Percentiles rank a stretch among this genome's conserved stretches.
These are phyloP conservation scores for Drosophila testacea DNA, from an alignment of 2,888 invertebrate species.

Conservation along the genomic window DNA sequence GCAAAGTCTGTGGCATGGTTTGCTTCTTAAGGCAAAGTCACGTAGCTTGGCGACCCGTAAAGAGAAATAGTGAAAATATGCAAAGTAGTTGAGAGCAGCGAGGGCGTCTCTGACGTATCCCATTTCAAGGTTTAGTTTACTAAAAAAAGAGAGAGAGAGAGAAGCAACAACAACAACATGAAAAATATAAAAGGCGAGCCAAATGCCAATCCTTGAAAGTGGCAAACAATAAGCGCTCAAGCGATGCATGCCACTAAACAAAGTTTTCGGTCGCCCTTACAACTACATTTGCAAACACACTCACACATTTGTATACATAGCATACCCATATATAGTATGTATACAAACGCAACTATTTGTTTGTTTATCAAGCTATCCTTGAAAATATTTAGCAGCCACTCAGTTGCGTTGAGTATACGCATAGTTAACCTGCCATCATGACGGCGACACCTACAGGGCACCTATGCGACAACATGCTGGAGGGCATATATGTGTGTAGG, in stretches of 20 bases:
- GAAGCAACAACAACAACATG: neutral
- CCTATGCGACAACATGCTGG: constrained; percentile 40
- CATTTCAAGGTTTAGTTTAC: constrained; percentile 68
- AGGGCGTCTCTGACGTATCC: constrained; percentile 61
- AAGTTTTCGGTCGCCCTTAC: constrained; percentile 61
- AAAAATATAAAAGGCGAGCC: constrained; percentile 31
- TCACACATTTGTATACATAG: constrained; percentile 2
- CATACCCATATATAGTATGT: neutral
- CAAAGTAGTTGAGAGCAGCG: constrained; percentile 63
- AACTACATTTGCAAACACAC: constrained; percentile 6
- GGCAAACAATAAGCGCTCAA: constrained; percentile 63
- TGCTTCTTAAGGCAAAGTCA: constrained; percentile 59
- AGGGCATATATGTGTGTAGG: neutral
- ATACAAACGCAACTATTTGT: constrained; percentile 48
- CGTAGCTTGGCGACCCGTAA: constrained; percentile 62
- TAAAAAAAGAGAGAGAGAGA: constrained; percentile 23
- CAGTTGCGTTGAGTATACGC: constrained; percentile 76
- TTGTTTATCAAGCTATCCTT: constrained; percentile 74
- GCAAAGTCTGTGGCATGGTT: constrained; percentile 6
- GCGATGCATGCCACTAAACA: constrained; percentile 56
- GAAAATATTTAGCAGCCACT: constrained; percentile 80
- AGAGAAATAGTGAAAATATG: constrained; percentile 79
- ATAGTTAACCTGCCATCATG: constrained; percentile 71
- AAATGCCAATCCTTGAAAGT: constrained; percentile 64
- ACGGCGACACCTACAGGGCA: constrained; percentile 71